A percentile compares a stretch with the other conserved stretches of the same genome.
phyloP scores from a whole-genome alignment of 2,888 invertebrate genomes.

The Lepidochitona cinerea region DNA sequence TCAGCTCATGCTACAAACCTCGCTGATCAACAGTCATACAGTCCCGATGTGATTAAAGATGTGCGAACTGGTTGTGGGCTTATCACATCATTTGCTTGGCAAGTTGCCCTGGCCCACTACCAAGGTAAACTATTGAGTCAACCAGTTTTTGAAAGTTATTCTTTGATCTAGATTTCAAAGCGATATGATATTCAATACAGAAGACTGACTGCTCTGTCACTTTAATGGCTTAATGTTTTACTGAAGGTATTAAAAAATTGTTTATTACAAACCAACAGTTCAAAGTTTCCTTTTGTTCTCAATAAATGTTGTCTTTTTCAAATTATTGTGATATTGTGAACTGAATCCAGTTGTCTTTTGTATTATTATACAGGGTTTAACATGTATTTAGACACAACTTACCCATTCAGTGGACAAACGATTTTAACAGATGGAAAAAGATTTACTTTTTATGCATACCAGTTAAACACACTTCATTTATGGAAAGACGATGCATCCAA shows the following conservation, averaged over 20 bases:
- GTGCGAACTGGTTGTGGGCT: constrained; percentile 76
- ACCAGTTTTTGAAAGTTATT: no score
- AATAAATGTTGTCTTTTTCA: no score
- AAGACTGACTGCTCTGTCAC: no score
- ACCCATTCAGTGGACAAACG: constrained; percentile 91
- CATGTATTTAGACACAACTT: constrained; percentile 89
- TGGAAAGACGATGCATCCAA: constrained; percentile 75
- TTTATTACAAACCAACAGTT: no score
- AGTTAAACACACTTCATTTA: constrained; percentile 86
- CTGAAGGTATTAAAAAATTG: no score
- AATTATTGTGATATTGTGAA: no score
- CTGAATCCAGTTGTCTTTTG: no score
- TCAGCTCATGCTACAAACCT: constrained; percentile 76
- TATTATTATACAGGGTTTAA: constrained; percentile 87
- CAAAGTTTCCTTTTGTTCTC: no score
- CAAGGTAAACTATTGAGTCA: constrained; percentile 65
- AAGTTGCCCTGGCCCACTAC: constrained; percentile 64
- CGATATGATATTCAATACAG: no score
- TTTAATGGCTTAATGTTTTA: no score
- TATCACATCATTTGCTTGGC: constrained; percentile 84
- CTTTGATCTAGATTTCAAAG: no score
- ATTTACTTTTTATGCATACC: constrained; percentile 91
- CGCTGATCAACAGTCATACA: constrained; percentile 60
- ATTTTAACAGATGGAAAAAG: constrained; percentile 89
- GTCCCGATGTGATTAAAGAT: constrained; percentile 23